Percentiles rank a stretch among this genome's conserved stretches.
These are phyloP conservation scores for Peribatodes rhomboidaria DNA, from an alignment of 2,888 invertebrate species.

Conservation along the genomic window DNA sequence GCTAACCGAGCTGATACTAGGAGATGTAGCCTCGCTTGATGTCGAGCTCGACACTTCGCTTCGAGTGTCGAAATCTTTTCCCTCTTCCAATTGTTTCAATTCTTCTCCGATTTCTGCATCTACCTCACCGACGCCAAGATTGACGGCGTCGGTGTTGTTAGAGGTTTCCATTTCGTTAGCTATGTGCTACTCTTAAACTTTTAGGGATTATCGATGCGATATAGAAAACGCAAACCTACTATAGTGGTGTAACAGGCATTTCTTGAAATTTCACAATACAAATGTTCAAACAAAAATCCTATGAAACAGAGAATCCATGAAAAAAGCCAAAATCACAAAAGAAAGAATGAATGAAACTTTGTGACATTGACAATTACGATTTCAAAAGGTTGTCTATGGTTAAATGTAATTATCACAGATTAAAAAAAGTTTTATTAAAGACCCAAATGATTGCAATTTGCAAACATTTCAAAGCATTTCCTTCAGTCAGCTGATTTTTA, in stretches of 20 bases:
- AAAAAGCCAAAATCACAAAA: background rate
- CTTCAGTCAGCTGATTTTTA: slow-evolving; percentile 77
- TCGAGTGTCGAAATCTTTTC: slow-evolving; percentile 92
- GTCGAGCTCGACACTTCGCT: slow-evolving; percentile 96
- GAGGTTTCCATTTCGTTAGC: slow-evolving; percentile 80
- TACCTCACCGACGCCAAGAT: slow-evolving; percentile 89
- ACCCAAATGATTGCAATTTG: background rate
- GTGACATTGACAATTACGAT: background rate
- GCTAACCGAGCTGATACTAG: slow-evolving; percentile 93
- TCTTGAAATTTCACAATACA: background rate
- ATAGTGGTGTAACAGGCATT: background rate
- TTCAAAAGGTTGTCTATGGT: background rate
- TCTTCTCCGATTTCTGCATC: slow-evolving; percentile 93
- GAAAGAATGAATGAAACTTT: background rate
- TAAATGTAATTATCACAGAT: background rate
- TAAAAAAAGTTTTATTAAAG: background rate
- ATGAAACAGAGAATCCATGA: background rate
- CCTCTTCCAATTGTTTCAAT: slow-evolving; percentile 91
- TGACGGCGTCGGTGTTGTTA: slow-evolving; percentile 87
- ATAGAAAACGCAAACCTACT: background rate
- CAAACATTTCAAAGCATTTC: background rate
- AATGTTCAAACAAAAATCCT: background rate
- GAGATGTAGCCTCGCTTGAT: slow-evolving; percentile 90
- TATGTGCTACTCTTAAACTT: slow-evolving; percentile 33
- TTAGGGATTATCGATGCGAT: slow-evolving; percentile 16